phyloP scores from a whole-genome alignment of 2,113 vertebrate genomes.

The Oreochromis tanganicae region DNA sequence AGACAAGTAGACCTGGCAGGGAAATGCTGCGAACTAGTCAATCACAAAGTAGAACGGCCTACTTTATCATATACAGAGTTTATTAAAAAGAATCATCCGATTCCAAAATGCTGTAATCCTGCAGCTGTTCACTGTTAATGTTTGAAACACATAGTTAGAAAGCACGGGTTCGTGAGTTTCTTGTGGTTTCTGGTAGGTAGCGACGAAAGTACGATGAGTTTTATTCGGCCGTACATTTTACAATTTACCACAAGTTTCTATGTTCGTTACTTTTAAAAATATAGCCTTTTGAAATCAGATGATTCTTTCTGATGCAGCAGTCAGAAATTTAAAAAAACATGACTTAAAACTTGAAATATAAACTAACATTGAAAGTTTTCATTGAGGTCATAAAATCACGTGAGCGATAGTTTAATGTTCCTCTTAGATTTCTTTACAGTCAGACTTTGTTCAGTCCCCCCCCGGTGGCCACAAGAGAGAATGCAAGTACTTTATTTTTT shows the following conservation, averaged over 20 bases:
- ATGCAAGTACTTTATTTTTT: not conserved
- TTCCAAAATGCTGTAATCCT: not conserved
- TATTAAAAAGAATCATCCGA: not conserved
- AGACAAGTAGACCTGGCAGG: not conserved
- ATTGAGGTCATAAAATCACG: not conserved
- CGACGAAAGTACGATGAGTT: not conserved
- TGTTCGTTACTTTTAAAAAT: not conserved
- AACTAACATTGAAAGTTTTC: not conserved
- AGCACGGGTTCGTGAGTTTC: accelerated
- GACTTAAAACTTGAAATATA: not conserved
- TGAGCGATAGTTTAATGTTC: not conserved
- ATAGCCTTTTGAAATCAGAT: not conserved
- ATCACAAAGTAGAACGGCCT: not conserved
- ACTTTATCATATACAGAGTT: not conserved
- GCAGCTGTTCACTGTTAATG: not conserved
- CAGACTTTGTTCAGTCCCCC: not conserved
- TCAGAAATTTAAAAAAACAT: not conserved
- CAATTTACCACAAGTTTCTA: not conserved
- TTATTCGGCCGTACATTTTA: not conserved
- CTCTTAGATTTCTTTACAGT: not conserved
- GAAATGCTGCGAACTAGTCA: not conserved
- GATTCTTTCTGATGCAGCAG: not conserved
- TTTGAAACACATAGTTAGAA: accelerated
- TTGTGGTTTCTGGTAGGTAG: not conserved
- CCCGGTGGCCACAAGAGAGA: not conserved